Evolutionary conservation across 2,888 invertebrate genomes (phyloP).

Genomic region (Catotricha subobsoleta): DNA sequence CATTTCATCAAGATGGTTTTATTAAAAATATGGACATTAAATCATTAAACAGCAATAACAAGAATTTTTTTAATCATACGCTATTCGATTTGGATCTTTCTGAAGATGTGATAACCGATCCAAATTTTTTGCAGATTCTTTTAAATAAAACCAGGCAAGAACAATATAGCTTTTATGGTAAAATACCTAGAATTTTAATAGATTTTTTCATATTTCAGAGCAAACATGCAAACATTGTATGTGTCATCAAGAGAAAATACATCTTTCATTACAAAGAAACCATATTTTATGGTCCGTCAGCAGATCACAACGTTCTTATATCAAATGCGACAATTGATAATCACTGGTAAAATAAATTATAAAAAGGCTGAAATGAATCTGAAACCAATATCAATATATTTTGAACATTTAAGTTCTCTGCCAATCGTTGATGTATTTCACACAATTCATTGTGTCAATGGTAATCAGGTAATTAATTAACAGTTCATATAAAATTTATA

Average conservation of each 20-base stretch:
- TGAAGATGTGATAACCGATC: background rate
- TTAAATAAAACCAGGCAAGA: background rate
- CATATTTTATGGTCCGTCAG: background rate
- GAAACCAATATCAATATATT: conserved; percentile 18
- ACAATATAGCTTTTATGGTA: background rate
- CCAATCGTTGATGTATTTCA: conserved; percentile 19
- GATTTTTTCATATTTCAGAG: no score
- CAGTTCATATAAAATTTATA: background rate
- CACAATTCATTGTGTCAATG: conserved; percentile 20
- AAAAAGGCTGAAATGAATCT: conserved; percentile 14
- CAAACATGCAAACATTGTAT: background rate
- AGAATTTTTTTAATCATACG: conserved; percentile 1
- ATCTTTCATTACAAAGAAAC: background rate
- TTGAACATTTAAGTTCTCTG: conserved; percentile 11
- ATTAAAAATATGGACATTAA: conserved; percentile 15
- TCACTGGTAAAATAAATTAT: conserved; percentile 8
- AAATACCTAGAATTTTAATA: background rate
- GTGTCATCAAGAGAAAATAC: conserved; percentile 1
- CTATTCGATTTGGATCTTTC: background rate
- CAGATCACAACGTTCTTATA: background rate
- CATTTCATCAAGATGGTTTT: conserved; percentile 19
- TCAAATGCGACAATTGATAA: background rate
- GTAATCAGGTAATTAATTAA: conserved; percentile 19
- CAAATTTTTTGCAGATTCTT: background rate
- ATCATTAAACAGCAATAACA: background rate